Evolutionary conservation across 2,113 vertebrate species (phyloP), one percentile per base, ranked within the genome.

Genomic region (Cyprinodon brontotheroides): DNA sequence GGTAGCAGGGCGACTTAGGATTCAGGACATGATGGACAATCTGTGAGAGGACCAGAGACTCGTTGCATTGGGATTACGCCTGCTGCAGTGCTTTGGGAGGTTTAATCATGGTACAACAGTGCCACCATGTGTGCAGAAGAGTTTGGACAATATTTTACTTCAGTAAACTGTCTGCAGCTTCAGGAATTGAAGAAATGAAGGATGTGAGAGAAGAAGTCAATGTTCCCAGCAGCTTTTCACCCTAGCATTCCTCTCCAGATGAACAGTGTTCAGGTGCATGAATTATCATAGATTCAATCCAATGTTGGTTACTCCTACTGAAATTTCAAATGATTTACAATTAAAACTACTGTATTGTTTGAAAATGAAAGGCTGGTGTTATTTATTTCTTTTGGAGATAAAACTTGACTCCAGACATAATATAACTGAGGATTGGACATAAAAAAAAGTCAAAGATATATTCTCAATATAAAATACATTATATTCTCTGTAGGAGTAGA

Each of bases 111-210:
- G 61, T 37, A n/a, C 77, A 74, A 80, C 70, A 90, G 74, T 83
- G 84, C 86, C 88, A 70, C 70, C 81, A 62, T 81, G 86, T 86
- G 88, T 65, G 47, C 10, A 0, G 22, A 4, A 47, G 39, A n/a
- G 59, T 66, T 68, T 17, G 65, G 9, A 15, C 68, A 61, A 9
- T 39, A 20, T 29, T 36, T 22, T 15, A n/a, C 17, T 57, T 6
- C 14, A 57, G n/a, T 57, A 57, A 15, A 57, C 14, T 8, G 48
- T 7, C 48, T 53, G 48, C 48, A 8, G 48, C 48, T 53, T 53
- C 13, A 5, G 17, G 50, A 20, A 57, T n/a, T n/a, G 50, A n/a
- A 4, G 17, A n/a, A 57, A n/a, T 57, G 17, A 8, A n/a, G 17
- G 17, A 57, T n/a, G 17, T 57, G 50, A 8, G 50, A n/a, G 50